Evolutionary conservation across 2,113 vertebrate species (phyloP).

Genomic region (Chlorodrepanis virens): DNA sequence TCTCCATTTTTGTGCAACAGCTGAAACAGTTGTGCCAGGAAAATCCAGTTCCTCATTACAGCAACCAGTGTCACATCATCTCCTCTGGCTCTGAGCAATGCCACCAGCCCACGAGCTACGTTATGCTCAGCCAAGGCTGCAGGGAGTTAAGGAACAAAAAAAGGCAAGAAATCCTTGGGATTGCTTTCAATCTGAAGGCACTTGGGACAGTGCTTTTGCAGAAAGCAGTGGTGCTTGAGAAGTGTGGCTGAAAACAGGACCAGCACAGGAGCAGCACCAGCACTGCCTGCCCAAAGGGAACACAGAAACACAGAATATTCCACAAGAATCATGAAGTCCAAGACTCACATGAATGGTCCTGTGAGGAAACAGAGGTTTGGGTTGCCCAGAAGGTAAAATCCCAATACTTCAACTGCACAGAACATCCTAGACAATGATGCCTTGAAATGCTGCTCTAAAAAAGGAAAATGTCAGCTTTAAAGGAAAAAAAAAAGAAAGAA

Average conservation of each 20-base stretch:
- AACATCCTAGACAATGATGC: fast-evolving
- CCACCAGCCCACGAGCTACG: fast-evolving
- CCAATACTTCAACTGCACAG: background rate
- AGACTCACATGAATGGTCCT: background rate
- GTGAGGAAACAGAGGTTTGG: background rate
- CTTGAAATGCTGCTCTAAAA: background rate
- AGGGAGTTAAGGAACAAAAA: background rate
- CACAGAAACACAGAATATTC: background rate
- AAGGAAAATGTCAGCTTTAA: background rate
- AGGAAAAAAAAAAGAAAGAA: no score
- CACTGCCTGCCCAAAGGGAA: background rate
- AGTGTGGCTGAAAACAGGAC: fast-evolving
- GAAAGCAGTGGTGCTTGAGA: background rate
- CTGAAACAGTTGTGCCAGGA: background rate
- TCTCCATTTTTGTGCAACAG: background rate
- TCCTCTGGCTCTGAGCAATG: fast-evolving
- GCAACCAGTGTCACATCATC: background rate
- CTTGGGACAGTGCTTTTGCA: background rate
- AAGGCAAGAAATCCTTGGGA: background rate
- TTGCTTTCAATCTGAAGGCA: background rate
- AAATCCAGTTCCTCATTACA: background rate
- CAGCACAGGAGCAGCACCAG: background rate
- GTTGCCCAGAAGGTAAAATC: background rate
- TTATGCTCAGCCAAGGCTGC: background rate
- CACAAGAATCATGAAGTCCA: no score